A percentile compares a stretch with the other conserved stretches of the same genome.
Evolutionary conservation across 2,888 invertebrate genomes (phyloP).

Genomic region (Thereva nobilitata): DNA sequence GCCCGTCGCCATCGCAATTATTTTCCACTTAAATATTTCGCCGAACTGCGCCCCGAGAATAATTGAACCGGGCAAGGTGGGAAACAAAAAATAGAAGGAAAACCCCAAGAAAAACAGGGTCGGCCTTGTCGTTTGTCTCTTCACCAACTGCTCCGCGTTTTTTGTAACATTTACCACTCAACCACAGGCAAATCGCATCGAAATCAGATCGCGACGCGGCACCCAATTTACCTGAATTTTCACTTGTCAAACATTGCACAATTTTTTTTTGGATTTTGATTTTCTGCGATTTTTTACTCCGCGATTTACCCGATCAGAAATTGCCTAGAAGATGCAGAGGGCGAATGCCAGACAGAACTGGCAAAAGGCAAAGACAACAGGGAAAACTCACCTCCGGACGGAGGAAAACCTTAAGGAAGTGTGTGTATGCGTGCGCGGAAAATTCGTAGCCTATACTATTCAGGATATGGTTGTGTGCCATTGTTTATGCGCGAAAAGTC

Average conservation of each 20-base stretch:
- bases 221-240: neutral
- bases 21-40: neutral
- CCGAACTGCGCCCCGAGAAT: neutral
- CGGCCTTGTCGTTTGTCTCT: no score
- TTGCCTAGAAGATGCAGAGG: neutral
- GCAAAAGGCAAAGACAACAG: neutral
- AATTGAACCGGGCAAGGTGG: no score
- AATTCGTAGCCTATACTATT: neutral
- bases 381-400: conserved; percentile 14
- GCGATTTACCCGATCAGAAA: neutral
- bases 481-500: conserved; percentile 45
- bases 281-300: no score
- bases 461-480: conserved; percentile 33
- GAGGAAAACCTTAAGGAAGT: neutral
- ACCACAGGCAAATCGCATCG: no score
- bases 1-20: conserved; percentile 1
- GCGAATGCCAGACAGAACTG: neutral
- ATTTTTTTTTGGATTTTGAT: no score
- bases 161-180: no score
- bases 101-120: no score
- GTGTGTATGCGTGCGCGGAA: conserved; percentile 9
- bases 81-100: no score
- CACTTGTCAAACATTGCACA: conserved; percentile 1
- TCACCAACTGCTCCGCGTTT: no score
- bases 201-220: no score